Base-by-base conservation (phyloP, 2,888 invertebrate species). In the Lithodes maja region DNA sequence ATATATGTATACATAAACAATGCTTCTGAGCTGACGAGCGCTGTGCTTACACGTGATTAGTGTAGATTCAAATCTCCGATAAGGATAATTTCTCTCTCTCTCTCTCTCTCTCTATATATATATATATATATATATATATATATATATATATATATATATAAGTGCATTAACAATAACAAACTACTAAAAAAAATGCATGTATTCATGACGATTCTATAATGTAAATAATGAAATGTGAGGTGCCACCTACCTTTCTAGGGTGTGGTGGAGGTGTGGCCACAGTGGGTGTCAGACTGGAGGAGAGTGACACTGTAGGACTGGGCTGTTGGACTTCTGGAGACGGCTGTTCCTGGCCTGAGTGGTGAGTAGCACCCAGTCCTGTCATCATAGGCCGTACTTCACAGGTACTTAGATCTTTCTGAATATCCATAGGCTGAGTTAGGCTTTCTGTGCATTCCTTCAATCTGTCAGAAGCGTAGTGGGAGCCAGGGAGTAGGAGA, bases 391-490 rank as follows among this genome's bases (percentile, higher is more conserved):
- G 85, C 5, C 85, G 69, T 2, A 79, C 69, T 12, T 85, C 85
- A 33, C 85, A 85, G 15, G 85, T 71, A 1, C 15, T 68, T 3
- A 49, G 69, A 33, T 75, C 88, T 54, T 89, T 83, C 80, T 85
- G 85, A n/a, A 80, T 54, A n/a, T 85, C 80, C 83, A 77, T 83
- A 69, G 83, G 55, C 33, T 89, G 88, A 12, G 74, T 75, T 15
- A 80, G 81, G 55, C 85, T 89, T 80, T 89, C 88, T 5, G 85
- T 80, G 17, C 71, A 74, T 74, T 89, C 85, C 68, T 81, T 81
- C 68, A 85, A 7, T 54, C 71, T 85, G 15, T 89, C 88, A 12
- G 53, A 49, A n/a, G 80, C 81, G 75, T 75, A 74, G 12, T 52
- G 85, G 33, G 69, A 53, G 52, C 55, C 75, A 53, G 88, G 74